These are phyloP conservation scores for Iguana delicatissima DNA, from an alignment of 2,797 vertebrate species.

Conservation along the genomic window DNA sequence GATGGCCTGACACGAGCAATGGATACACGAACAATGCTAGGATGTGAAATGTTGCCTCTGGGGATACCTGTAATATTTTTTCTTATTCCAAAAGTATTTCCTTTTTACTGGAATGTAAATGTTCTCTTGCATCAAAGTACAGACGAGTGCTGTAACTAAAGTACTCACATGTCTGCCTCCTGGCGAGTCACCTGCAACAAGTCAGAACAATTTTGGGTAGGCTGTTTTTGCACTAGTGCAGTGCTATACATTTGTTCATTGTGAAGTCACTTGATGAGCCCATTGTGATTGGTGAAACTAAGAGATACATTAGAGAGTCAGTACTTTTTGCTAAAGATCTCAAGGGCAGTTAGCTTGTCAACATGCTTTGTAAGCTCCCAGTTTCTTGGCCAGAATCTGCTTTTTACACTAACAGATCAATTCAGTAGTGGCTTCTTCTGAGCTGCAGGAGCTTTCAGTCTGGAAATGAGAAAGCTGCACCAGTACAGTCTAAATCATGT, in stretches of 20 bases:
- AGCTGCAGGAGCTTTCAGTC: conserved; percentile 21
- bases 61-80: background rate
- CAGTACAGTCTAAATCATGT: background rate
- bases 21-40: background rate
- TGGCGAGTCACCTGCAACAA: background rate
- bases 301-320: background rate
- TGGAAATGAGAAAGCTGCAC: conserved; percentile 1
- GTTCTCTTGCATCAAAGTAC: background rate
- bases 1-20: background rate
- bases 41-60: background rate
- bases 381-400: accelerated
- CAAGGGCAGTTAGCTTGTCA: background rate
- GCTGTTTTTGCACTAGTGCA: background rate
- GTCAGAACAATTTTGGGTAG: background rate
- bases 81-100: background rate
- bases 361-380: background rate
- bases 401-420: conserved; percentile 19
- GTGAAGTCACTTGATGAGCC: conserved; percentile 10
- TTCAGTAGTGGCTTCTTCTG: conserved; percentile 32
- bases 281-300: background rate
- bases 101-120: background rate
- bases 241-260: background rate
- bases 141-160: background rate
- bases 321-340: too few species aligned
- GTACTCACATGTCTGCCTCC: background rate